Conservation (phyloP, 2,888 invertebrate species). For the Lutraria lutraria region DNA sequence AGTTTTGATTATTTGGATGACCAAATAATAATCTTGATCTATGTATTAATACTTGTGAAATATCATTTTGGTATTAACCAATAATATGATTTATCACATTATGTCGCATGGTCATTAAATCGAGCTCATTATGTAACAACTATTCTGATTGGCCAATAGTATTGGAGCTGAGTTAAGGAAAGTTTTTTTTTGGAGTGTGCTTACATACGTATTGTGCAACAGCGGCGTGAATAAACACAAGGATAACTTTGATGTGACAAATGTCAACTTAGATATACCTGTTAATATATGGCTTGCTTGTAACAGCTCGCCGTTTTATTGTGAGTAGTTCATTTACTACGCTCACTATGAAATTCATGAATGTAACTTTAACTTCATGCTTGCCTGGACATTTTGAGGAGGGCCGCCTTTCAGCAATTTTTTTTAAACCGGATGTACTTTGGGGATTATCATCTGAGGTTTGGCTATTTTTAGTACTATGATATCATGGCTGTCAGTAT, state of each 20-base stretch:
- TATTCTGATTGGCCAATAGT: neutral
- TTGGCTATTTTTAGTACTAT: neutral
- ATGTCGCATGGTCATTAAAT: neutral
- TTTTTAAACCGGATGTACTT: slow-evolving; percentile 9
- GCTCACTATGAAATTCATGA: neutral
- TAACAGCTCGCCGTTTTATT: neutral
- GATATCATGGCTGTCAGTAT: neutral
- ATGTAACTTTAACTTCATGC: neutral
- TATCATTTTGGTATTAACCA: neutral
- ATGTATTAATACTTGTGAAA: neutral
- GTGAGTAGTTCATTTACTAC: neutral
- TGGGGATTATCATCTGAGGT: slow-evolving; percentile 7
- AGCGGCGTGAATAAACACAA: neutral
- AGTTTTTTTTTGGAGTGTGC: neutral
- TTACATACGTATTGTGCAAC: neutral
- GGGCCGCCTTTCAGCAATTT: neutral
- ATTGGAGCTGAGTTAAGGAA: neutral
- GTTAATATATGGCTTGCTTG: neutral
- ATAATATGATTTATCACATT: neutral
- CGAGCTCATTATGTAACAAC: neutral
- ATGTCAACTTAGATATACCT: neutral
- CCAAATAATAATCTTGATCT: neutral
- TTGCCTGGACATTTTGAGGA: neutral
- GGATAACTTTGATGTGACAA: neutral
- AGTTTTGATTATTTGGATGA: neutral